Evolutionary conservation across 2,888 invertebrate genomes (phyloP).

Genomic region (Slavum lentiscoides): DNA sequence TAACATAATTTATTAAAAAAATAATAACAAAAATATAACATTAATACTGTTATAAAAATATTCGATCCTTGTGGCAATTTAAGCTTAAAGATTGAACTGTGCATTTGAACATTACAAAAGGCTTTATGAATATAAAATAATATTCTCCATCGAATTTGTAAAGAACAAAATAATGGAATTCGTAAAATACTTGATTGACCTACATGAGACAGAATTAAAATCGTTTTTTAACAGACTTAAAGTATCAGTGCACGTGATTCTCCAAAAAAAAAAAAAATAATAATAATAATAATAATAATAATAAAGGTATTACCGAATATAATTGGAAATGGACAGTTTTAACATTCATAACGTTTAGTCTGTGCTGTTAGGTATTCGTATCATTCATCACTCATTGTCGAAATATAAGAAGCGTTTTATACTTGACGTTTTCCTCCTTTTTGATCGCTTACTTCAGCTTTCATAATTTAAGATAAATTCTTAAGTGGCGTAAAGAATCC

Average conservation of each 20-base stretch:
- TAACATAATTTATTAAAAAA: neutral
- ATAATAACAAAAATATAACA: too few relatives aligned
- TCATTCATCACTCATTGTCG: constrained; percentile 10
- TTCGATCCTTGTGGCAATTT: too few relatives aligned
- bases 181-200: constrained; percentile 4
- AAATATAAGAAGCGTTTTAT: constrained; percentile 7
- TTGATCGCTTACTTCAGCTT: neutral
- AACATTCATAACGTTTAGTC: constrained; percentile 1
- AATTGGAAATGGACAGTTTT: constrained; percentile 3
- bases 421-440: neutral
- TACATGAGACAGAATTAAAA: neutral
- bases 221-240: neutral
- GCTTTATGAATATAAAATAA: too few relatives aligned
- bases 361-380: neutral
- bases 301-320: neutral
- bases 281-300: neutral
- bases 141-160: neutral
- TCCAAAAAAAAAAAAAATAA: neutral
- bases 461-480: neutral
- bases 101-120: too few relatives aligned
- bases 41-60: too few relatives aligned
- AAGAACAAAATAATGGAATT: constrained; percentile 24
- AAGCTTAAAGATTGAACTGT: too few relatives aligned
- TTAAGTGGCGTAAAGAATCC: neutral
- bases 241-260: neutral